phyloP scores from a whole-genome alignment of 1,140 invertebrate genomes.

The Drosophila mauritiana region DNA sequence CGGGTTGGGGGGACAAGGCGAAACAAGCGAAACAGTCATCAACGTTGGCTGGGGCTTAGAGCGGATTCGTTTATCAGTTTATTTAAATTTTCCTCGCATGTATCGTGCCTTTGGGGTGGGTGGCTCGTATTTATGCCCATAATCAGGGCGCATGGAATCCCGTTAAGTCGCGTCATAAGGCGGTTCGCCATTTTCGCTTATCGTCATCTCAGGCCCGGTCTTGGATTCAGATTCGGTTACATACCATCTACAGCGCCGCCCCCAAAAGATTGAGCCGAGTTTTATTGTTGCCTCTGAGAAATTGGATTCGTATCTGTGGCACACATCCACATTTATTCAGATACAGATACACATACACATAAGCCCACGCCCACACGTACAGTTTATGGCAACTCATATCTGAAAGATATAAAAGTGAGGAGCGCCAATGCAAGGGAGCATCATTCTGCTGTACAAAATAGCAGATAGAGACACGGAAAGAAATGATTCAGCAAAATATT shows the following conservation, averaged over 20 bases:
- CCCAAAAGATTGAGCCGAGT: constrained; percentile 44
- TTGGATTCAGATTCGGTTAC: constrained; percentile 27
- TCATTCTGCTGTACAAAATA: neutral
- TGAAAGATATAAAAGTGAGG: constrained; percentile 67
- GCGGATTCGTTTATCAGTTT: constrained; percentile 74
- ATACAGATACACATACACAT: constrained; percentile 11
- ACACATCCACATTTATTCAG: constrained; percentile 32
- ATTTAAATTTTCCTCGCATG: constrained; percentile 60
- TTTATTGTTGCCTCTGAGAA: constrained; percentile 75
- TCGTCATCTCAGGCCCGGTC: constrained; percentile 42
- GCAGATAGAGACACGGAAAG: constrained; percentile 10
- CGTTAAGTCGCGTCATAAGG: constrained; percentile 80
- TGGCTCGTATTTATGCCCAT: constrained; percentile 69
- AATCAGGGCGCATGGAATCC: constrained; percentile 76
- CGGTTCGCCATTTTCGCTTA: constrained; percentile 77
- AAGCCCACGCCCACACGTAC: constrained; percentile 51
- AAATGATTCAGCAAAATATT: constrained; percentile 5
- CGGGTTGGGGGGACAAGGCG: neutral
- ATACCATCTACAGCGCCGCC: constrained; percentile 40
- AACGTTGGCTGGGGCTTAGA: constrained; percentile 61
- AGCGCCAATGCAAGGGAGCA: constrained; percentile 12
- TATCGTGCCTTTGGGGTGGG: neutral
- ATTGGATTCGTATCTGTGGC: constrained; percentile 78
- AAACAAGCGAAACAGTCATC: constrained; percentile 23
- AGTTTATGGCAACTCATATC: constrained; percentile 83